Evolutionary conservation across 2,888 invertebrate genomes (phyloP), one percentile per base, ranked within the genome.

Genomic region (Cryptocheilus praepositus): DNA sequence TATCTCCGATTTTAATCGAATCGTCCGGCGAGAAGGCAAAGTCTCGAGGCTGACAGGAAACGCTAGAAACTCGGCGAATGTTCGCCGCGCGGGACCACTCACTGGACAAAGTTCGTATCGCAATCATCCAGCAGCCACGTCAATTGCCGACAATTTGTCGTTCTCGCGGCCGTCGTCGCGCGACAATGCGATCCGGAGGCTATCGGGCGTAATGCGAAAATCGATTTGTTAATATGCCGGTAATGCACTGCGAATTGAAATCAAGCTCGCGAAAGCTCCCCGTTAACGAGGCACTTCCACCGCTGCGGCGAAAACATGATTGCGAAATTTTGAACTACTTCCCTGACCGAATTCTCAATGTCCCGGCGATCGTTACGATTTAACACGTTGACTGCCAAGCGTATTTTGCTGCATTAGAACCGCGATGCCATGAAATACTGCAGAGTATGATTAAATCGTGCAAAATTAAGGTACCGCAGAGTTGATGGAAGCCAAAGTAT

Each of bases 141-240:
- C 81, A 76, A 83, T 81, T 71, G 79, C 51, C 73, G 73, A 66
- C 70, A 81, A 83, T 81, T 74, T 71, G 73, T 71, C 72, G 73
- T 80, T 73, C 36, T 36, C 49, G 49, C 49, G 18, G 49, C 4
- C 28, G 28, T 28, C 59, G 28, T 18, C 8, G 54, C 22, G 45
- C 16, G 13, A 28, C 45, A 49, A 36, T 22, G 22, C 0, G 3
- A 36, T 56, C 45, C 36, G 45, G 36, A 49, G 52, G 44, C 44
- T 59, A 64, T 69, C 69, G 68, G 21, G 36, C 51, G 11, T 46
- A 5, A 44, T 49, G 18, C 25, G 60, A 57, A 67, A 61, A 73
- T 73, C 72, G 70, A 72, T 73, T 72, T 59, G 72, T 66, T 61
- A 61, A 36, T 11, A 11, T 36, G 36, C 73, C 63, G 28, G 28